Base-by-base conservation (phyloP, 2,888 invertebrate genomes). In the Andricus curvator region DNA sequence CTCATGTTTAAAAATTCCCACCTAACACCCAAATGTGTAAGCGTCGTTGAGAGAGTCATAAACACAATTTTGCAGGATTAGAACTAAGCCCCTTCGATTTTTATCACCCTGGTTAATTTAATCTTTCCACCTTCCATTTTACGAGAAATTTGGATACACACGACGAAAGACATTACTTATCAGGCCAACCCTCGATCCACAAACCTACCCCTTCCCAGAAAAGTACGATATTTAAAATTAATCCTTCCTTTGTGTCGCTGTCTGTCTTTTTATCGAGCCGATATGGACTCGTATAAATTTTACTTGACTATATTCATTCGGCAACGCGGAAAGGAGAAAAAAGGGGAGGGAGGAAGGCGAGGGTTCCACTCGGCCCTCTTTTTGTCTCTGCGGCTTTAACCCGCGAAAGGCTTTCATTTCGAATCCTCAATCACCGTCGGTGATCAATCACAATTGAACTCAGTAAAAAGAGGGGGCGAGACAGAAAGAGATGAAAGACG, bases 211-310 rank as follows among this genome's bases (percentile, higher is more conserved):
- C 84, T 85, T 87, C 89, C 87, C 85, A 84, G 82, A 88, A 78
- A 81, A 77, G 88, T 88, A 88, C 88, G 90, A 92, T 92, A 91
- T 92, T 92, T 91, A 91, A 91, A 92, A 92, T 92, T 91, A 91
- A 92, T 92, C 92, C 92, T 87, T 90, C 90, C 89, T 92, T 92
- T 91, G 91, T 92, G 70, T 68, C 79, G 82, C 86, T 85, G 90
- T 86, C 90, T 89, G 89, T 91, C 92, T 92, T 92, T 92, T 91
- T 91, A 90, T 90, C 90, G 88, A 88, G 82, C 89, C 90, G 91
- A 91, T 92, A 92, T 89, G 89, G 90, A 91, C 88, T 91, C 90
- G 90, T 90, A 91, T 89, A 90, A 92, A 91, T 91, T 92, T 92
- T 88, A 89, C 90, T 90, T 91, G 89, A 90, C 92, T 91, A 90